Percentiles rank a stretch among this genome's conserved stretches.
phyloP scores from a whole-genome alignment of 2,888 invertebrate species.

The Lapara coniferarum region DNA sequence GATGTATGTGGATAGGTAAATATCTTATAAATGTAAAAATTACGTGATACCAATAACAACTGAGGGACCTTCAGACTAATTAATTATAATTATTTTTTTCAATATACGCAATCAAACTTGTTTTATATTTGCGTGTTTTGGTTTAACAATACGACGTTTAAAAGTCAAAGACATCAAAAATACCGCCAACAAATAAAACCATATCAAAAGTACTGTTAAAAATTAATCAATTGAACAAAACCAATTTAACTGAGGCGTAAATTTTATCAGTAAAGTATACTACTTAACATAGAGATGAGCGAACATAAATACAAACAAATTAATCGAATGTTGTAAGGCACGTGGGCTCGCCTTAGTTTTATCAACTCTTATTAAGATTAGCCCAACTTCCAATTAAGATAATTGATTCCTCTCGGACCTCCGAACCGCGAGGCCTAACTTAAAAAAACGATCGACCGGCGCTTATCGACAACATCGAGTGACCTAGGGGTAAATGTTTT shows the following conservation, averaged over 20 bases:
- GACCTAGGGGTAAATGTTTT: constrained; percentile 28
- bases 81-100: not conserved
- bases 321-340: constrained; percentile 23
- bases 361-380: constrained; percentile 72
- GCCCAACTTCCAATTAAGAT: constrained; percentile 76
- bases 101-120: not conserved
- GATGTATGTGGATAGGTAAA: not conserved
- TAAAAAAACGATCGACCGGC: constrained; percentile 54
- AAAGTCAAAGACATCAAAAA: constrained; percentile 1
- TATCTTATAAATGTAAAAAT: constrained; percentile 5
- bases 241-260: constrained; percentile 12
- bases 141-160: constrained; percentile 1
- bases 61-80: not conserved
- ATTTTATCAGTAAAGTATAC: constrained; percentile 4
- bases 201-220: constrained; percentile 1
- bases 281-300: constrained; percentile 19
- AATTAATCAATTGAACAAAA: constrained; percentile 13
- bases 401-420: constrained; percentile 74
- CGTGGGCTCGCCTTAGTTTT: constrained; percentile 35
- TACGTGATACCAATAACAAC: constrained; percentile 11
- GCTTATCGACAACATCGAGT: constrained; percentile 48
- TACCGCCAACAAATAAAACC: not conserved
- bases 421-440: constrained; percentile 62
- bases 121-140: not conserved
- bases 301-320: constrained; percentile 25